Conservation (phyloP, 2,113 vertebrate genomes). For the Calcarius ornatus region DNA sequence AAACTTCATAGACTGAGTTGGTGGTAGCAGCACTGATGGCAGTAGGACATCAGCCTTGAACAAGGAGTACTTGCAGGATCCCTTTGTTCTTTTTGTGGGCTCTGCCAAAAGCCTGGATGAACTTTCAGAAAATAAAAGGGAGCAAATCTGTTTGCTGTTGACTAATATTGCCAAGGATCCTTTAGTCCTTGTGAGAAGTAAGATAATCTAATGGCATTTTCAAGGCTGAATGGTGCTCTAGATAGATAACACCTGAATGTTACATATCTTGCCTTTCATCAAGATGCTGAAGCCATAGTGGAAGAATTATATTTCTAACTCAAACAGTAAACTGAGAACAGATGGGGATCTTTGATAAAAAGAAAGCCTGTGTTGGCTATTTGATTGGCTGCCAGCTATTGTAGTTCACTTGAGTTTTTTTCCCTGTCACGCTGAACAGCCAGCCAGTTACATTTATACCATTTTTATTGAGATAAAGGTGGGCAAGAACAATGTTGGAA, state of each 20-base stretch:
- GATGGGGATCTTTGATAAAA: neutral
- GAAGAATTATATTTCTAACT: neutral
- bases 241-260: neutral
- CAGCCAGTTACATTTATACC: neutral
- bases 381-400: neutral
- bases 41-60: neutral
- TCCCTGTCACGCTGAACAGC: neutral
- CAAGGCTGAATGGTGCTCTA: neutral
- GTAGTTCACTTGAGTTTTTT: neutral
- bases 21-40: neutral
- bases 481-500: neutral
- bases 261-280: neutral
- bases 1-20: neutral
- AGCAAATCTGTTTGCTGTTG: neutral
- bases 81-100: neutral
- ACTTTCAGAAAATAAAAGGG: neutral
- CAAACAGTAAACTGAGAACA: conserved; percentile 8
- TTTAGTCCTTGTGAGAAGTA: neutral
- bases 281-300: neutral
- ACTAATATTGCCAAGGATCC: neutral
- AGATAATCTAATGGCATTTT: neutral
- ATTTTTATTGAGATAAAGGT: neutral
- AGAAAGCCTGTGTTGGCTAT: neutral
- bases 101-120: neutral
- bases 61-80: neutral